phyloP scores from a whole-genome alignment of 1,140 invertebrate genomes.

The Neodiprion virginianus region DNA sequence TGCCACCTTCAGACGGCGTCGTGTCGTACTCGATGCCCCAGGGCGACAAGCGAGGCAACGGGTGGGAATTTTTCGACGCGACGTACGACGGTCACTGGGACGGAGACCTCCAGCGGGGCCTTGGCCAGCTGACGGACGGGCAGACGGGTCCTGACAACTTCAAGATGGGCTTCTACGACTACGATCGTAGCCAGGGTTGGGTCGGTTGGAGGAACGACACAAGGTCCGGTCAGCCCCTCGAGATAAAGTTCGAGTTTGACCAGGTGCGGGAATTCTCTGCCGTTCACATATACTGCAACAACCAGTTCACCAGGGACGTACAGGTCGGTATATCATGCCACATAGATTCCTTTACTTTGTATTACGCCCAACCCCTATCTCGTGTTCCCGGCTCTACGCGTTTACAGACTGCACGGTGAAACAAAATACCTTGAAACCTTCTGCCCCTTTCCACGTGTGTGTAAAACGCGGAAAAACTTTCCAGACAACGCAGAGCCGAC shows the following conservation, averaged over 20 bases:
- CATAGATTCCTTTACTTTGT: background rate
- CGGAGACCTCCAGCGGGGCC: slow-evolving; percentile 66
- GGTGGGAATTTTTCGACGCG: slow-evolving; percentile 79
- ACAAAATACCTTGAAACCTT: background rate
- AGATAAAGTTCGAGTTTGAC: slow-evolving; percentile 88
- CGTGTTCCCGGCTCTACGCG: too few species aligned
- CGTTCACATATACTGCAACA: slow-evolving; percentile 81
- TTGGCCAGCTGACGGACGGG: slow-evolving; percentile 79
- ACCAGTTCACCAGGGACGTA: slow-evolving; percentile 79
- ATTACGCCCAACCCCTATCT: background rate
- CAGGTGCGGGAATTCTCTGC: slow-evolving; percentile 83
- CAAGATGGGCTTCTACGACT: slow-evolving; percentile 69
- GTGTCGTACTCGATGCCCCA: slow-evolving; percentile 84
- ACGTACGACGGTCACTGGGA: slow-evolving; percentile 81
- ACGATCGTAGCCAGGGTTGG: slow-evolving; percentile 75
- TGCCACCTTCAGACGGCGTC: slow-evolving; percentile 72
- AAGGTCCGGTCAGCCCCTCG: slow-evolving; percentile 68
- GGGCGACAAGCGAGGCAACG: slow-evolving; percentile 73
- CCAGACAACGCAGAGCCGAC: background rate
- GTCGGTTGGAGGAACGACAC: slow-evolving; percentile 91
- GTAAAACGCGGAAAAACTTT: background rate
- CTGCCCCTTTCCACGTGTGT: background rate
- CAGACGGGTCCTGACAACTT: slow-evolving; percentile 74
- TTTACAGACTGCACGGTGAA: background rate
- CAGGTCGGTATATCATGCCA: slow-evolving; percentile 61